A percentile compares a stretch with the other conserved stretches of the same genome.
Conservation (phyloP, 2,113 vertebrate genomes). For the Garra rufa region DNA sequence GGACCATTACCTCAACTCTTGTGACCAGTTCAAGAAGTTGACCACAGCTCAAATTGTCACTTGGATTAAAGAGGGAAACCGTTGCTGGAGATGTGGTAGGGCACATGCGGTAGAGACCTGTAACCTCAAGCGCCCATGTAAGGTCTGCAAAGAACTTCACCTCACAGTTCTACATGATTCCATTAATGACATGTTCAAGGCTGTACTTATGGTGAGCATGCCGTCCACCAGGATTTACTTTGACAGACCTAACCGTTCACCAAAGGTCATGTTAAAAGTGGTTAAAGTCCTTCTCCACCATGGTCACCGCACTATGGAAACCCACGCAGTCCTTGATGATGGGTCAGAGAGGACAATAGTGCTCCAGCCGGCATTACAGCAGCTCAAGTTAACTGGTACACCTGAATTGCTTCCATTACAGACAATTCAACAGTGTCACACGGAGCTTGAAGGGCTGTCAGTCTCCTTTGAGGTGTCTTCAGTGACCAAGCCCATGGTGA, state of each 20-base stretch:
- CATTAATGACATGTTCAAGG: background rate
- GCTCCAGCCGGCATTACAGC: background rate
- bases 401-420: background rate
- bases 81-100: background rate
- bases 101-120: background rate
- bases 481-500: background rate
- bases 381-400: background rate
- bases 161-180: background rate
- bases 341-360: background rate
- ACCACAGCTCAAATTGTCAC: background rate
- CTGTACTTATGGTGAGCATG: background rate
- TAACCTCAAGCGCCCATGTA: background rate
- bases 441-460: background rate
- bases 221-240: background rate
- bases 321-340: background rate
- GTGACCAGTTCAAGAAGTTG: no score
- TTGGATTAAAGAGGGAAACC: background rate
- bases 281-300: background rate
- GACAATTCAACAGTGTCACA: background rate
- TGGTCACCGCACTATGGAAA: background rate
- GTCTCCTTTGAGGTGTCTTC: background rate
- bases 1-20: no score
- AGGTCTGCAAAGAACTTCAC: background rate
- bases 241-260: background rate
- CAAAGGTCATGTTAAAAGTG: conserved; percentile 2